Percentiles rank a stretch among this genome's conserved stretches.
Conservation (phyloP, 2,888 invertebrate genomes). For the Neelides folsomi region DNA sequence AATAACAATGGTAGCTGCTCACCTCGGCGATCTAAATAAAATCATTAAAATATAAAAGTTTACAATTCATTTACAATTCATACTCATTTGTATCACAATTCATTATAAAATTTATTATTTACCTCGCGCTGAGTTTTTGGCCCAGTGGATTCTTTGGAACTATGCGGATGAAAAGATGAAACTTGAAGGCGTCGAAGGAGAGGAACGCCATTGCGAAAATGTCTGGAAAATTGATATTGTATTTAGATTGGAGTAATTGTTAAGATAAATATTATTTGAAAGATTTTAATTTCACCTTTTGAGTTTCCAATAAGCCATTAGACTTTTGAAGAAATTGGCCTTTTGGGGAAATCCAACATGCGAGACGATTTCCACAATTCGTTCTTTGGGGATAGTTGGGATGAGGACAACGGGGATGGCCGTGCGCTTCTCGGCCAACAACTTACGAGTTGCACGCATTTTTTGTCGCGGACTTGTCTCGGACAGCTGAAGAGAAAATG, state of each 20-base stretch:
- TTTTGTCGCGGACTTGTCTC: conserved; percentile 46
- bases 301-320: conserved; percentile 93
- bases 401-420: conserved; percentile 83
- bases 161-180: conserved; percentile 43
- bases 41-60: conserved; percentile 1
- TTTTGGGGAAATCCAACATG: conserved; percentile 60
- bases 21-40: conserved; percentile 3
- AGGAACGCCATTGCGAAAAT: conserved; percentile 89
- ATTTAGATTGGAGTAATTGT: background rate
- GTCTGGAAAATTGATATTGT: conserved; percentile 41
- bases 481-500: too few relatives aligned
- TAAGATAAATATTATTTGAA: background rate
- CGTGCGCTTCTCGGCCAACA: conserved; percentile 75
- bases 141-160: conserved; percentile 44
- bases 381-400: conserved; percentile 77
- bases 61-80: background rate
- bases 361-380: conserved; percentile 72
- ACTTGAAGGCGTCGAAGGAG: conserved; percentile 70
- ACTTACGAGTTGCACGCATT: conserved; percentile 74
- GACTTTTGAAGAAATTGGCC: conserved; percentile 69
- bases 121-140: conserved; percentile 1
- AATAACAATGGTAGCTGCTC: conserved; percentile 51
- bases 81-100: background rate
- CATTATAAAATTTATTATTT: background rate
- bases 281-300: conserved; percentile 44